Evolutionary conservation across 2,888 invertebrate species (phyloP).

Genomic region (Drosophila nigricruria): DNA sequence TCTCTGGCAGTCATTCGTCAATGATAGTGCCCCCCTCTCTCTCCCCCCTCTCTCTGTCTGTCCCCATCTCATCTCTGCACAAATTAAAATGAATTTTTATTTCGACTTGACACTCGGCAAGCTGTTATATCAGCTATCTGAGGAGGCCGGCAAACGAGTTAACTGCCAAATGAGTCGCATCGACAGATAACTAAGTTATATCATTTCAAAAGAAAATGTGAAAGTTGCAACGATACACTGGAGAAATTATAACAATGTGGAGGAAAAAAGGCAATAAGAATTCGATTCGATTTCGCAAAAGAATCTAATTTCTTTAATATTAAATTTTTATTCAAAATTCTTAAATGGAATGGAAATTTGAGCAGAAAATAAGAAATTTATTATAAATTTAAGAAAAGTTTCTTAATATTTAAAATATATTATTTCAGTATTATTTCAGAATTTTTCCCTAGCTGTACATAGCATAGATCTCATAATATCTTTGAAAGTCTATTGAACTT

Average conservation of each 20-base stretch:
- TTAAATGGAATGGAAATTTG: neutral
- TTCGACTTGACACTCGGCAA: conserved; percentile 55
- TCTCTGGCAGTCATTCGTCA: conserved; percentile 19
- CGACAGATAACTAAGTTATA: conserved; percentile 32
- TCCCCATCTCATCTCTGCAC: conserved; percentile 23
- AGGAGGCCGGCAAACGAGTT: conserved; percentile 16
- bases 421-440: too few species aligned
- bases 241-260: conserved; percentile 18
- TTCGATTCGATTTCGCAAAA: neutral
- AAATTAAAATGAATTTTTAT: conserved; percentile 69
- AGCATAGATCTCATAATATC: too few species aligned
- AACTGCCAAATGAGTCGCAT: conserved; percentile 17
- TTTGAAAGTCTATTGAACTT: too few species aligned
- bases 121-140: conserved; percentile 24
- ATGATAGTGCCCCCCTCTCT: neutral
- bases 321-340: neutral
- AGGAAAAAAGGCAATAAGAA: conserved; percentile 4
- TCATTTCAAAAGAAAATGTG: conserved; percentile 32
- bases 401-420: too few species aligned
- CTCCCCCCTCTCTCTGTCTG: neutral
- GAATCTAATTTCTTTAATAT: neutral
- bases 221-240: conserved; percentile 25
- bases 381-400: too few species aligned
- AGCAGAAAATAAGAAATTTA: too few species aligned
- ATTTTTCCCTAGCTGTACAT: too few species aligned